Evolutionary conservation across 2,888 invertebrate species (phyloP).

Genomic region (Biston betularia): DNA sequence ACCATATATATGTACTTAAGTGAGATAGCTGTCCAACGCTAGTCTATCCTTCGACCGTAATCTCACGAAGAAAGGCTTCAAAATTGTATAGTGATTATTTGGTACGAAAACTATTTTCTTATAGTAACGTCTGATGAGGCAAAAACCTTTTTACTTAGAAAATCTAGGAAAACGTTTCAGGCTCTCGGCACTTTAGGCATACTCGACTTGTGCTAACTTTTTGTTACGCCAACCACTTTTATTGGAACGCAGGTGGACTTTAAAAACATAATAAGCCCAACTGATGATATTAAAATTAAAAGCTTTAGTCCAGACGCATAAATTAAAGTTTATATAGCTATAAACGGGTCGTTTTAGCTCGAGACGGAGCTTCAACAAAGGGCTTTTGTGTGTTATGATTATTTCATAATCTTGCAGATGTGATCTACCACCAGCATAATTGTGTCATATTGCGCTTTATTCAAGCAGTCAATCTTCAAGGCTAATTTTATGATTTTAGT

Average conservation of each 20-base stretch:
- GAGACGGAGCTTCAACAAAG: constrained; percentile 36
- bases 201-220: not conserved
- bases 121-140: not conserved
- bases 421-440: not conserved
- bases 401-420: constrained; percentile 37
- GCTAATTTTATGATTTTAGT: not conserved
- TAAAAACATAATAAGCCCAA: constrained; percentile 35
- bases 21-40: no score
- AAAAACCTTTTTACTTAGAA: not conserved
- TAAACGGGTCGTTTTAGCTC: constrained; percentile 42
- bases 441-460: not conserved
- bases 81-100: no score
- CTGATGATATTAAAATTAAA: constrained; percentile 45
- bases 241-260: constrained; percentile 41
- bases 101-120: no score
- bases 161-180: not conserved
- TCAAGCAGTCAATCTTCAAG: not conserved
- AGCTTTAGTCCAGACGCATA: constrained; percentile 45
- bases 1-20: no score
- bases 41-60: no score
- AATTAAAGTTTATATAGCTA: constrained; percentile 46
- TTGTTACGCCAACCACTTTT: constrained; percentile 17
- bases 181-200: not conserved
- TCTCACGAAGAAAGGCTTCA: no score
- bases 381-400: constrained; percentile 35